Percentiles rank a stretch among this genome's conserved stretches.
Evolutionary conservation across 1,140 invertebrate genomes (phyloP).

Genomic region (Pemphigus obesinymphae): DNA sequence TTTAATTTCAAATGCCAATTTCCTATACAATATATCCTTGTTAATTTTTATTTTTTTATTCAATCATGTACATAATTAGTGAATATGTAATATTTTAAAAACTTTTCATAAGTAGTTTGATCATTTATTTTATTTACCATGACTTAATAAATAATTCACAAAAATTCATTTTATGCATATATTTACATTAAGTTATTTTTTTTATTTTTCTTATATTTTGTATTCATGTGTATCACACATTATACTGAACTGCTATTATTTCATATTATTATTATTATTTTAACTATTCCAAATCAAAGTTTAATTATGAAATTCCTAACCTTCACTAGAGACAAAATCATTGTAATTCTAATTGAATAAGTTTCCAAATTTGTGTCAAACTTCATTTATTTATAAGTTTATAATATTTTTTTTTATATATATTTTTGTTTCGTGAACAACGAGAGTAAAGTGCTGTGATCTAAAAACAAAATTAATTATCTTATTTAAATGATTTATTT

Average conservation of each 20-base stretch:
- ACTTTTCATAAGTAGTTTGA: not conserved
- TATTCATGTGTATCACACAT: not conserved
- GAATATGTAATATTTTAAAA: not conserved
- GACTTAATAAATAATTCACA: conserved; percentile 5
- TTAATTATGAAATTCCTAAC: not conserved
- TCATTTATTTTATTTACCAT: conserved; percentile 4
- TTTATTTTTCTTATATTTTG: conserved; percentile 4
- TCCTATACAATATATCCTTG: not conserved
- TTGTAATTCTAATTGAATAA: not conserved
- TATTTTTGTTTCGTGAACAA: conserved; percentile 17
- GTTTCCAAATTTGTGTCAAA: not conserved
- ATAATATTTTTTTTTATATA: not conserved
- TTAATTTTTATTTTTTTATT: not conserved
- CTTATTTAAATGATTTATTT: not conserved
- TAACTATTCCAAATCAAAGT: not conserved
- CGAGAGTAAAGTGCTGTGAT: conserved; percentile 23
- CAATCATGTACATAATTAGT: not conserved
- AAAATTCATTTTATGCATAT: not conserved
- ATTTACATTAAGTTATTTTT: not conserved
- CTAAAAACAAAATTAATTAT: conserved; percentile 25
- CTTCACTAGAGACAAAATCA: not conserved
- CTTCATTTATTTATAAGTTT: conserved; percentile 11
- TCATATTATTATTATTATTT: not conserved
- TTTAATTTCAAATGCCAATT: not conserved
- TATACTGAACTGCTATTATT: not conserved